These are phyloP conservation scores for Aricia artaxerxes DNA, from an alignment of 2,888 invertebrate genomes.

Conservation along the genomic window DNA sequence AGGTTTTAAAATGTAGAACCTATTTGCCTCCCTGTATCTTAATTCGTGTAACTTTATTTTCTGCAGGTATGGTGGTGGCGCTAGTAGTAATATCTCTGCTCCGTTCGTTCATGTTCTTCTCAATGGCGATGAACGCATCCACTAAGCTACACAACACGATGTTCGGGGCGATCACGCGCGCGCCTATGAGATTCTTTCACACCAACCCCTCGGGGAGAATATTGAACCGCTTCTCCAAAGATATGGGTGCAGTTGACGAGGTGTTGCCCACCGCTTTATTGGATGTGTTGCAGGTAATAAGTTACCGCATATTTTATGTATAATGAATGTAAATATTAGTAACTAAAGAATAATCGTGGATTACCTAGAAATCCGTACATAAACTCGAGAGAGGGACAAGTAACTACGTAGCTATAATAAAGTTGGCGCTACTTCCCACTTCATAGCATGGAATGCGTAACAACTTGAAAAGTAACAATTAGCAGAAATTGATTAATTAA, in stretches of 20 bases:
- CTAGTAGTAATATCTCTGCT: constrained; percentile 73
- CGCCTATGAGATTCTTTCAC: constrained; percentile 93
- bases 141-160: constrained; percentile 89
- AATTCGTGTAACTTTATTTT: too few relatives aligned
- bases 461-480: too few relatives aligned
- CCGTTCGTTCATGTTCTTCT: constrained; percentile 82
- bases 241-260: constrained; percentile 88
- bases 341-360: too few relatives aligned
- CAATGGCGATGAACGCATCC: constrained; percentile 86
- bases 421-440: too few relatives aligned
- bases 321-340: not conserved
- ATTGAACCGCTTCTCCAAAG: constrained; percentile 94
- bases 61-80: constrained; percentile 68
- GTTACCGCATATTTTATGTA: not conserved
- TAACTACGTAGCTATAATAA: too few relatives aligned
- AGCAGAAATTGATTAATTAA: too few relatives aligned
- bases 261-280: constrained; percentile 82
- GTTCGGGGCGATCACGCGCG: constrained; percentile 90
- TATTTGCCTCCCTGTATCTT: too few relatives aligned
- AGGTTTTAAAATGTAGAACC: too few relatives aligned
- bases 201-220: constrained; percentile 91
- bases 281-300: constrained; percentile 78
- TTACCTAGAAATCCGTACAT: too few relatives aligned
- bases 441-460: too few relatives aligned
- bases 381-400: too few relatives aligned